These are phyloP conservation scores for Momotus momota DNA, from an alignment of 2,797 vertebrate species.

Conservation along the genomic window DNA sequence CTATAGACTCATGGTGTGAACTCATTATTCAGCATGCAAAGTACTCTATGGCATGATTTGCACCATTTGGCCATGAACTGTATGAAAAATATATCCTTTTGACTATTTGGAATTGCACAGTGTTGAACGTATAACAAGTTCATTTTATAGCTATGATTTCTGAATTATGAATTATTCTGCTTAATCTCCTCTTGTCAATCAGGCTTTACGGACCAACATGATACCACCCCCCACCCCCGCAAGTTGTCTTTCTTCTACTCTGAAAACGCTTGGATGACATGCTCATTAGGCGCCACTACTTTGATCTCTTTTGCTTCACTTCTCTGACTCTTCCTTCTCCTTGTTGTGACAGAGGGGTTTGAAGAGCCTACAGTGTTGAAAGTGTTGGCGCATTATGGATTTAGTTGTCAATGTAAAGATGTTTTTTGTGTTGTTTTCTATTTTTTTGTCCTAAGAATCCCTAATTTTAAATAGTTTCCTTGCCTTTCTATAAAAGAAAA, in stretches of 20 bases:
- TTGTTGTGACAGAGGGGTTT: background rate
- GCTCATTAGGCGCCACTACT: background rate
- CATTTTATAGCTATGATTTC: background rate
- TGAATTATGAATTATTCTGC: background rate
- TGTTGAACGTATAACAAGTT: background rate
- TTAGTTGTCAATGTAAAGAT: background rate
- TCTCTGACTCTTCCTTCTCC: background rate
- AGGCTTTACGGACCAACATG: background rate
- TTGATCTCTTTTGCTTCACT: background rate
- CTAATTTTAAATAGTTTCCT: background rate
- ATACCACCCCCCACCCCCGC: background rate
- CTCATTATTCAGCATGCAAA: background rate
- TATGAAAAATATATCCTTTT: background rate
- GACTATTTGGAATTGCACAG: background rate
- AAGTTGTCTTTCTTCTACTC: background rate
- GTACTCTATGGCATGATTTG: background rate
- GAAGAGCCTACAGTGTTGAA: background rate
- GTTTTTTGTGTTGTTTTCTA: background rate
- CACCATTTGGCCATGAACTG: accelerated
- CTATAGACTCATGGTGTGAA: background rate
- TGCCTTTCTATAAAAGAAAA: background rate
- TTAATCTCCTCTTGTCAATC: background rate
- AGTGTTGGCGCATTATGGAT: background rate
- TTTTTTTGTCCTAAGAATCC: background rate
- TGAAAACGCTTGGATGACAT: background rate